Percentiles rank a stretch among this genome's conserved stretches.
These are phyloP conservation scores for Tetramorium alpestre DNA, from an alignment of 1,140 invertebrate genomes.

Conservation along the genomic window DNA sequence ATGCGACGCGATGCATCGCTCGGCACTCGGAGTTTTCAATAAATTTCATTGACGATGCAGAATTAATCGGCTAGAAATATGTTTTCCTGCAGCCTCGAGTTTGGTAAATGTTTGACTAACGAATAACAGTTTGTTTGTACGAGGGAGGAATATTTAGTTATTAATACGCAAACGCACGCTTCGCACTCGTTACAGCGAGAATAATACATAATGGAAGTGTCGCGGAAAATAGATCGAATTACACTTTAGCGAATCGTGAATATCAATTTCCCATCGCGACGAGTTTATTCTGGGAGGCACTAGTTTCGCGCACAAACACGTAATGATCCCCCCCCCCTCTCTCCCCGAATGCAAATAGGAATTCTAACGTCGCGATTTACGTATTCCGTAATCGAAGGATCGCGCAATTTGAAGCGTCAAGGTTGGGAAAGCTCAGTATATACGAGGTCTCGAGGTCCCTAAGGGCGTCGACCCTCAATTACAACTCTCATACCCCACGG, in stretches of 20 bases:
- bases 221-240: conserved; percentile 28
- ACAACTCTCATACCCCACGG: conserved; percentile 12
- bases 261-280: not conserved
- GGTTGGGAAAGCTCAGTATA: not conserved
- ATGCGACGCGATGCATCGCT: not conserved
- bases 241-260: not conserved
- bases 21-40: not conserved
- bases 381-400: conserved; percentile 40
- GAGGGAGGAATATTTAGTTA: conserved; percentile 39
- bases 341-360: not conserved
- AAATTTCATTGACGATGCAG: conserved; percentile 32
- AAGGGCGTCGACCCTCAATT: conserved; percentile 50
- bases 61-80: conserved; percentile 51
- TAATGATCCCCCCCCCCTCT: not conserved
- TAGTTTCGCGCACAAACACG: not conserved
- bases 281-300: not conserved
- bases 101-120: conserved; percentile 48
- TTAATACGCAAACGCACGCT: conserved; percentile 35
- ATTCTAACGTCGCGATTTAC: conserved; percentile 34
- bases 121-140: conserved; percentile 44
- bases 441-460: conserved; percentile 14
- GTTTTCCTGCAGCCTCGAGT: conserved; percentile 20
- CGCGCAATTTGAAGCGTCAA: conserved; percentile 21
- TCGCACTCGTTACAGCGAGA: not conserved
- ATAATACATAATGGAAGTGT: conserved; percentile 23